Evolutionary conservation across 2,888 invertebrate species (phyloP).

Genomic region (Caenorhabditis wallacei): DNA sequence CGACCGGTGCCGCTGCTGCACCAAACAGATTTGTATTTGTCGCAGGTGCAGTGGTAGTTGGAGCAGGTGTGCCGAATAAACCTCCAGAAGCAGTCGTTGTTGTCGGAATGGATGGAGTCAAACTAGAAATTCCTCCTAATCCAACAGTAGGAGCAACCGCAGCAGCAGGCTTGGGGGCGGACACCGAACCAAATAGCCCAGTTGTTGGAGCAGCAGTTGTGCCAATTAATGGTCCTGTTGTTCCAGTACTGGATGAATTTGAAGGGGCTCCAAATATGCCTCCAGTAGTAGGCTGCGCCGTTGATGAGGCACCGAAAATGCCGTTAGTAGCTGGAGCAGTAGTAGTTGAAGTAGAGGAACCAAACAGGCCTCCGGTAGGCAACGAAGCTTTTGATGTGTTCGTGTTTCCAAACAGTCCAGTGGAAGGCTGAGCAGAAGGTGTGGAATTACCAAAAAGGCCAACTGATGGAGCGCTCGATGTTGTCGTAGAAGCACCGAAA

Average conservation of each 20-base stretch:
- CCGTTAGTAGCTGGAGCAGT: slow-evolving; percentile 1
- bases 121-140: slow-evolving; percentile 18
- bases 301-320: no score
- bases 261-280: no score
- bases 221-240: no score
- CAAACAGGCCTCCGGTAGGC: not conserved
- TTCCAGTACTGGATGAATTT: no score
- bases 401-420: not conserved
- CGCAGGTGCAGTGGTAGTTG: no score
- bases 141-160: not conserved
- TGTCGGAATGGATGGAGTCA: not conserved
- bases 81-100: slow-evolving; percentile 14
- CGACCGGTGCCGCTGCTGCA: no score
- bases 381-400: not conserved
- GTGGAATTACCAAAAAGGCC: slow-evolving; percentile 31
- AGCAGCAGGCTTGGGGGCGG: no score
- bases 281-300: no score
- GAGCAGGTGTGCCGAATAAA: slow-evolving; percentile 31
- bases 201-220: slow-evolving; percentile 7
- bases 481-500: slow-evolving; percentile 12
- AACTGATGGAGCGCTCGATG: slow-evolving; percentile 20
- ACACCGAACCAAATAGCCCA: slow-evolving; percentile 26
- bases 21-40: no score
- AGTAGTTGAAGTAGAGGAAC: not conserved
- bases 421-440: not conserved